phyloP scores from a whole-genome alignment of 2,113 vertebrate species.

The Danionella cerebrum region DNA sequence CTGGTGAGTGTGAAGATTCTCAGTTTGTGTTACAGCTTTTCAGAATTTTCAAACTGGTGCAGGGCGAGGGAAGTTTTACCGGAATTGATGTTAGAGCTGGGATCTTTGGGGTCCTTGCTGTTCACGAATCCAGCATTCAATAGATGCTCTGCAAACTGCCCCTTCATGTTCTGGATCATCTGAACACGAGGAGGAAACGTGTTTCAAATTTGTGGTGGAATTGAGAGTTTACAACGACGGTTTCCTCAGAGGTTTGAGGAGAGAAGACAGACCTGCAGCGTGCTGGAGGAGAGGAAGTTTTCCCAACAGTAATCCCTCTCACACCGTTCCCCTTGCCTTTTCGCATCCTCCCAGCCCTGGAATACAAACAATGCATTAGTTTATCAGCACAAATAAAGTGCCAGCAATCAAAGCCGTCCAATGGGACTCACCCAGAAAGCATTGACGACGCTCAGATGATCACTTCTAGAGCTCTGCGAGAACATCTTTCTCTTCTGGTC shows the following conservation, averaged over 20 bases:
- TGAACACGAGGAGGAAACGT: conserved; percentile 38
- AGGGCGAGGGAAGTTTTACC: conserved; percentile 55
- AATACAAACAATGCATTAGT: too few relatives aligned
- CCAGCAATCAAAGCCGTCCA: background rate
- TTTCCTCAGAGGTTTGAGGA: too few relatives aligned
- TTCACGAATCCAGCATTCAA: conserved; percentile 84
- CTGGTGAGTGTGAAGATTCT: too few relatives aligned
- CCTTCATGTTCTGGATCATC: conserved; percentile 98
- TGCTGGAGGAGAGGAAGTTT: conserved; percentile 90
- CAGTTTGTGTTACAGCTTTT: too few relatives aligned
- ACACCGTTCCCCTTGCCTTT: conserved; percentile 68
- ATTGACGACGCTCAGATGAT: conserved; percentile 90
- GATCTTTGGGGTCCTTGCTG: conserved; percentile 80
- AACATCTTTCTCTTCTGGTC: conserved; percentile 83
- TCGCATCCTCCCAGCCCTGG: conserved; percentile 92
- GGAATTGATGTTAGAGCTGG: conserved; percentile 88
- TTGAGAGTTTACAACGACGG: too few relatives aligned
- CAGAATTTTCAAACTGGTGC: too few relatives aligned
- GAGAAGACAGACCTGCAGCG: conserved; percentile 76
- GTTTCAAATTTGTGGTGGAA: background rate
- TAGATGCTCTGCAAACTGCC: conserved; percentile 93
- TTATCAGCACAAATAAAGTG: too few relatives aligned
- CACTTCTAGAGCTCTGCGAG: conserved; percentile 84
- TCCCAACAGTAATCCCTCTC: conserved; percentile 96
- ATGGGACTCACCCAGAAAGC: conserved; percentile 75